A percentile compares a stretch with the other conserved stretches of the same genome.
Conservation (phyloP, 2,888 invertebrate genomes). For the Parnassius apollo region DNA sequence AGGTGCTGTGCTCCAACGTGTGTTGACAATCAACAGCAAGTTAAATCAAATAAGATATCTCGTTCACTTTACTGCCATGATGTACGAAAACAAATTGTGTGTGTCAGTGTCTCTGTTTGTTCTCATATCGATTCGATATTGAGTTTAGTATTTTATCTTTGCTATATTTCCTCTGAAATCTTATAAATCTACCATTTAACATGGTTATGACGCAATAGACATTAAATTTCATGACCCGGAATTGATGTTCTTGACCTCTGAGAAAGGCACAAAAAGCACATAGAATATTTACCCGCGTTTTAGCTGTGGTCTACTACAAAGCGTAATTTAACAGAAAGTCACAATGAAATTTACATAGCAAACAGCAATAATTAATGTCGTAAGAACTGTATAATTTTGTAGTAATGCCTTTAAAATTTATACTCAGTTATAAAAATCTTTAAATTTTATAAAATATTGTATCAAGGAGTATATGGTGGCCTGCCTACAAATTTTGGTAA, state of each 20-base stretch:
- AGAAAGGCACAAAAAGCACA: slow-evolving; percentile 11
- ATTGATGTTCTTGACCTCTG: slow-evolving; percentile 17
- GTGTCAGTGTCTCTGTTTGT: no score
- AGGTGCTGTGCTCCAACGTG: no score
- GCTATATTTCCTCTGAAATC: background rate
- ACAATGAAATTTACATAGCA: slow-evolving; percentile 7
- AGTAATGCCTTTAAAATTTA: background rate
- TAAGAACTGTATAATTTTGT: background rate
- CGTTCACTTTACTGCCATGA: no score
- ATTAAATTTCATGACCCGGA: slow-evolving; percentile 20
- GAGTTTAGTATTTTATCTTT: slow-evolving; percentile 3
- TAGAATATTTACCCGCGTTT: slow-evolving; percentile 17
- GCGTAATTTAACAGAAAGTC: slow-evolving; percentile 8
- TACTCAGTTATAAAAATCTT: no score
- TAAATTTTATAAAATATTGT: no score
- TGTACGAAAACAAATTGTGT: no score
- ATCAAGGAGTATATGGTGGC: no score
- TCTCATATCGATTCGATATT: no score
- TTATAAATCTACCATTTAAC: slow-evolving; percentile 1
- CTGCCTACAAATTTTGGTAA: no score
- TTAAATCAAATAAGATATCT: no score
- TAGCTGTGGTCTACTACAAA: slow-evolving; percentile 8
- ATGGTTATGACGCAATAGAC: background rate
- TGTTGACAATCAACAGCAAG: no score
- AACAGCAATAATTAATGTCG: background rate